phyloP scores from a whole-genome alignment of 2,888 invertebrate species.

The Cheiracanthium punctorium region DNA sequence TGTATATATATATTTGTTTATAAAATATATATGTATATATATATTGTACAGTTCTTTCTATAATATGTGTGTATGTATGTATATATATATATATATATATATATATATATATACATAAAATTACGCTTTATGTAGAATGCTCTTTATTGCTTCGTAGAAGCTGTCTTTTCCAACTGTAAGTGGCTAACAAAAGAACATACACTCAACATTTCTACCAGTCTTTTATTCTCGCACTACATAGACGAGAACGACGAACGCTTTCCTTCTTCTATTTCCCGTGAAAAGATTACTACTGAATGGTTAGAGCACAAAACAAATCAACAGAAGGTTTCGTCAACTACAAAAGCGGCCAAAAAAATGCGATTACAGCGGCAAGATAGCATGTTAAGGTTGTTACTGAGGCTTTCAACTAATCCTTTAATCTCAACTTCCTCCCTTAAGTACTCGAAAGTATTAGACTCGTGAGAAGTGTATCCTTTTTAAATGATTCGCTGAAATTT shows the following conservation, averaged over 20 bases:
- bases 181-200: constrained; percentile 43
- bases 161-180: constrained; percentile 28
- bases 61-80: too few relatives aligned
- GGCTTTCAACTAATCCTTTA: constrained; percentile 59
- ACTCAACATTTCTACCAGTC: constrained; percentile 25
- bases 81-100: too few relatives aligned
- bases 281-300: constrained; percentile 33
- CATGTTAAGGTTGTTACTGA: constrained; percentile 42
- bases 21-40: too few relatives aligned
- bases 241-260: not conserved
- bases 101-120: too few relatives aligned
- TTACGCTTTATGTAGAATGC: too few relatives aligned
- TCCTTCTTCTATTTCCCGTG: constrained; percentile 18
- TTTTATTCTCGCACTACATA: constrained; percentile 18
- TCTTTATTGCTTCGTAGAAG: too few relatives aligned
- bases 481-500: constrained; percentile 17
- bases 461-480: constrained; percentile 49
- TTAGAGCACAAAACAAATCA: constrained; percentile 56
- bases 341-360: constrained; percentile 21
- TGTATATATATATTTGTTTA: too few relatives aligned
- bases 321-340: constrained; percentile 26
- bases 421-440: constrained; percentile 55
- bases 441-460: constrained; percentile 33
- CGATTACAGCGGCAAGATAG: constrained; percentile 61
- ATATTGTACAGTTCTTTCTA: too few relatives aligned